Conservation (phyloP, 2,113 vertebrate species). For the Cynocephalus volans region DNA sequence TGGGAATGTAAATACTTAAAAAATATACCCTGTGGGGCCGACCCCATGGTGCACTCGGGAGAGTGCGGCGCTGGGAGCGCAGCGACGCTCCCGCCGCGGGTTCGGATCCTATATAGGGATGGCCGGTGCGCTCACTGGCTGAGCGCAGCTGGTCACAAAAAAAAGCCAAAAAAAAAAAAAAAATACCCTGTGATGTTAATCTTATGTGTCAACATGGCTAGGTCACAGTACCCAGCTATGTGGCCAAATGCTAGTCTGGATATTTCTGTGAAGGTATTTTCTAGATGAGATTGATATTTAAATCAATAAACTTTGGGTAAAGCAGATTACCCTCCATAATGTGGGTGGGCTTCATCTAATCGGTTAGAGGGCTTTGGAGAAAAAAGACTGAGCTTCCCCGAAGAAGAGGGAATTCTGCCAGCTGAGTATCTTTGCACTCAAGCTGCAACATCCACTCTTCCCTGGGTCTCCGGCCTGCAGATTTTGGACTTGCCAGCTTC, state of each 20-base stretch:
- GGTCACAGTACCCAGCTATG: not conserved
- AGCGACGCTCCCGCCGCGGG: too few species aligned
- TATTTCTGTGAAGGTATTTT: not conserved
- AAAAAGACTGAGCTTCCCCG: not conserved
- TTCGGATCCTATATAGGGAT: too few species aligned
- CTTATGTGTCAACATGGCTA: not conserved
- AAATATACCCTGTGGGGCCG: not conserved
- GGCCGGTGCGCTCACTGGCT: too few species aligned
- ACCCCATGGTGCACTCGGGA: too few species aligned
- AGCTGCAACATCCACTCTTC: not conserved
- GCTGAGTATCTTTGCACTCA: not conserved
- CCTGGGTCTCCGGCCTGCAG: not conserved
- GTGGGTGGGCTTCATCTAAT: not conserved
- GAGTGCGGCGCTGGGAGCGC: too few species aligned
- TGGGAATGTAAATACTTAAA: not conserved
- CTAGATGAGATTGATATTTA: not conserved
- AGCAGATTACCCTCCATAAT: not conserved
- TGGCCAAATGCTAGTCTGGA: not conserved
- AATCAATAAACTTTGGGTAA: not conserved
- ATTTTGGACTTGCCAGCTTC: not conserved
- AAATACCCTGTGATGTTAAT: not conserved
- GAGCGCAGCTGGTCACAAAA: too few species aligned
- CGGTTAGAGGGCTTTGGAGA: not conserved
- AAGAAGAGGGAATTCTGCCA: not conserved
- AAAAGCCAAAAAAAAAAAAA: too few species aligned